Percentiles rank a stretch among this genome's conserved stretches.
These are phyloP conservation scores for Drosophila grimshawi DNA, from an alignment of 1,140 invertebrate species.

Conservation along the genomic window DNA sequence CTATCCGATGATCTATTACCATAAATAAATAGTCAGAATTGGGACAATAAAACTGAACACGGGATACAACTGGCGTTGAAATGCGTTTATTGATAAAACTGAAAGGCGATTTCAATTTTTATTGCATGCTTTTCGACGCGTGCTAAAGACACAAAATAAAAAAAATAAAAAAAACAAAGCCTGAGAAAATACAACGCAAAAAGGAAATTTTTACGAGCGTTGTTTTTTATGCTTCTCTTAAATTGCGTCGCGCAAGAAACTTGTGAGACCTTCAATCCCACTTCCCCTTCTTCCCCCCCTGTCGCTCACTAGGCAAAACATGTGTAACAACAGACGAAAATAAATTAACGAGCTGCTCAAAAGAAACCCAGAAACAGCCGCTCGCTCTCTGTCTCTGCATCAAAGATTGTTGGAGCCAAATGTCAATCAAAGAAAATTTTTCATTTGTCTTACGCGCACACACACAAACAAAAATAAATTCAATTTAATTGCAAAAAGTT, in stretches of 20 bases:
- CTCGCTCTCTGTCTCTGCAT: neutral
- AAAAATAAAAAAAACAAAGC: neutral
- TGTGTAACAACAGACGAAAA: constrained; percentile 44
- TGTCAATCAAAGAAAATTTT: constrained; percentile 46
- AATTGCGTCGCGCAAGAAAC: constrained; percentile 11
- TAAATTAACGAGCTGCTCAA: constrained; percentile 46
- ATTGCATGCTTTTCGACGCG: constrained; percentile 44
- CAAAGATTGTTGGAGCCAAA: constrained; percentile 13
- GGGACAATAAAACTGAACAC: constrained; percentile 7
- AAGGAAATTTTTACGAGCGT: constrained; percentile 28
- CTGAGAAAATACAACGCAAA: constrained; percentile 9
- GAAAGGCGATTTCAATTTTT: constrained; percentile 39
- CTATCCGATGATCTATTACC: constrained; percentile 1
- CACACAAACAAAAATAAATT: neutral
- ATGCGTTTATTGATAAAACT: constrained; percentile 56
- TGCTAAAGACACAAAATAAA: constrained; percentile 32
- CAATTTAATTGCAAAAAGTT: constrained; percentile 50
- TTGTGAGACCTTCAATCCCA: neutral
- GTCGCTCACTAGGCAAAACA: constrained; percentile 5
- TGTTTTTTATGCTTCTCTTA: constrained; percentile 26
- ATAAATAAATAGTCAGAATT: neutral
- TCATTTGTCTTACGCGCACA: constrained; percentile 31
- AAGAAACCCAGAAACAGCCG: constrained; percentile 5
- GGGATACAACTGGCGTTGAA: neutral
- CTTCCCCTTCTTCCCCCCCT: neutral